phyloP scores from a whole-genome alignment of 2,797 vertebrate genomes.

The Glyptemys insculpta region DNA sequence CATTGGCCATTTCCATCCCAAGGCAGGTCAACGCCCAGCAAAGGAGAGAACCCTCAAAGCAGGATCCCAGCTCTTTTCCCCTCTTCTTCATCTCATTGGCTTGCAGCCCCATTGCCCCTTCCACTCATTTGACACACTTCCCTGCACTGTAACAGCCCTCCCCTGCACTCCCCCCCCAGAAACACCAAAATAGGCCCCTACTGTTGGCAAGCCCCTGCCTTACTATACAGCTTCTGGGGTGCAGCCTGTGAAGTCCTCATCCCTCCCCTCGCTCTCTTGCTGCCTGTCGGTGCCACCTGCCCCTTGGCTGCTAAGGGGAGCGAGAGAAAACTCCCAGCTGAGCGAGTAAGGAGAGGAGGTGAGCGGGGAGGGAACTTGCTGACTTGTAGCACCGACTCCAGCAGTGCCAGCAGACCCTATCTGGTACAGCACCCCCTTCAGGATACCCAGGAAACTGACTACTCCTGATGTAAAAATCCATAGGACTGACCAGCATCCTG shows the following conservation, averaged over 20 bases:
- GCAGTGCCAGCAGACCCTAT: accelerated
- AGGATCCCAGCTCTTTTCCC: not conserved
- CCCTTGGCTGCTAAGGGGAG: not conserved
- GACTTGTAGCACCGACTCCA: not conserved
- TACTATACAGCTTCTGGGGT: not conserved
- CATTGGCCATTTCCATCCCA: not conserved
- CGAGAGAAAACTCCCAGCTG: not conserved
- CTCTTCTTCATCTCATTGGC: not conserved
- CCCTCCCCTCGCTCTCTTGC: too few relatives aligned
- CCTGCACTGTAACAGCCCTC: too few relatives aligned
- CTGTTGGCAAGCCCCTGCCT: not conserved
- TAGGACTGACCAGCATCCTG: accelerated
- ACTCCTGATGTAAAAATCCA: accelerated
- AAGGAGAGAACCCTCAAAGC: not conserved
- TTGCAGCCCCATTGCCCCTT: too few relatives aligned
- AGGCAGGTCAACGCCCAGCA: too few relatives aligned
- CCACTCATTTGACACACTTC: not conserved
- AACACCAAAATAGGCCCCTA: not conserved
- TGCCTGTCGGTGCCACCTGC: not conserved
- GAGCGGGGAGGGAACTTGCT: not conserved
- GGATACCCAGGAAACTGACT: not conserved
- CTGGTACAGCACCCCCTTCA: not conserved
- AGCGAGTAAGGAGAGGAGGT: too few relatives aligned
- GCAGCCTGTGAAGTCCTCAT: not conserved
- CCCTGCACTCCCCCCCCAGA: not conserved